These are phyloP conservation scores for Drosophila longiperda DNA, from an alignment of 2,888 invertebrate species.

Conservation along the genomic window DNA sequence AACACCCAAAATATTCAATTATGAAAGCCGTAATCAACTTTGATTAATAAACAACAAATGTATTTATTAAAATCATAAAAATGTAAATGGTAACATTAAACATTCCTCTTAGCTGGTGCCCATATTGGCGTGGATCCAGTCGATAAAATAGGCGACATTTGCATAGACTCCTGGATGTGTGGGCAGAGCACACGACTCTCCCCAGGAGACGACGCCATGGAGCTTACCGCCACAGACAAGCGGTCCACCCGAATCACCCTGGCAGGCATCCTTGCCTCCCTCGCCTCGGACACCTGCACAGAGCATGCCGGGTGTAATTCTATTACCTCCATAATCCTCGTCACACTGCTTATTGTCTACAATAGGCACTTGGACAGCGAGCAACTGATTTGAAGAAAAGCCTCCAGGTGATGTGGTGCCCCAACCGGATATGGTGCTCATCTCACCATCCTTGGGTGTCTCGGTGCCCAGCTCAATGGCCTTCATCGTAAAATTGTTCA, in stretches of 20 bases:
- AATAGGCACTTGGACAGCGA: constrained; percentile 74
- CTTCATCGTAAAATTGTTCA: constrained; percentile 76
- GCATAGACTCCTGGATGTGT: constrained; percentile 79
- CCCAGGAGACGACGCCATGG: constrained; percentile 82
- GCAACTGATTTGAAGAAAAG: constrained; percentile 53
- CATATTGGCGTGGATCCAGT: constrained; percentile 63
- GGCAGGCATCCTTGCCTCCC: constrained; percentile 80
- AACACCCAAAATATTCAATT: no score
- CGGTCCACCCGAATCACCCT: constrained; percentile 82
- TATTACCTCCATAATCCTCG: constrained; percentile 55
- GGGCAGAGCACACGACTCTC: constrained; percentile 71
- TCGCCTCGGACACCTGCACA: constrained; percentile 74
- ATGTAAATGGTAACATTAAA: no score
- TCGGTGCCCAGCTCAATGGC: constrained; percentile 65
- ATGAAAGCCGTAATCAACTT: no score
- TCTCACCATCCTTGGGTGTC: constrained; percentile 49
- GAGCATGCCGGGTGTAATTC: constrained; percentile 75
- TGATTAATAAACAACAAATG: no score
- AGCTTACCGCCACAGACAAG: constrained; percentile 64
- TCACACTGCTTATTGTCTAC: constrained; percentile 66
- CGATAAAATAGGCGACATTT: constrained; percentile 52
- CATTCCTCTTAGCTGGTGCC: not conserved
- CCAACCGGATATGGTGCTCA: constrained; percentile 76
- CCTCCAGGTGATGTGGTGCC: constrained; percentile 69
- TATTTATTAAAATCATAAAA: no score